Conservation (phyloP, 2,888 invertebrate genomes). For the Theodoxus fluviatilis region DNA sequence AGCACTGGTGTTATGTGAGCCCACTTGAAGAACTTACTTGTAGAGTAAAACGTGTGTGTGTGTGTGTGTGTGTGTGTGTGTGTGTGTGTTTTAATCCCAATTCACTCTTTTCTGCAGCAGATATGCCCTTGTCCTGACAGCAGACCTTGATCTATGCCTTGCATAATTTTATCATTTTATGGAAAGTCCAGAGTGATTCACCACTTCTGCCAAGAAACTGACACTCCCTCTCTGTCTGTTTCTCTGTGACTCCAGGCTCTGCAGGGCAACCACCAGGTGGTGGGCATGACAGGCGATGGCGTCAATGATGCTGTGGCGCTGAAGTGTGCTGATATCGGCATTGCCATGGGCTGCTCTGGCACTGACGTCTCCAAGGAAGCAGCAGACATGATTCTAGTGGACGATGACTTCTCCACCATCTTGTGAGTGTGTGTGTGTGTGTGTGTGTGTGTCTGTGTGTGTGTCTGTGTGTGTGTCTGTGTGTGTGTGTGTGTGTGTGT, state of each 20-base stretch:
- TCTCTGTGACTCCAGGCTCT: conserved; percentile 72
- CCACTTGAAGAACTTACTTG: too few species aligned
- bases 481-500: conserved; percentile 2
- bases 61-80: not conserved
- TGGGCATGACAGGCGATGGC: conserved; percentile 99
- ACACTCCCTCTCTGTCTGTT: not conserved
- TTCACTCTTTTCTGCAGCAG: too few species aligned
- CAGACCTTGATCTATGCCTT: too few species aligned
- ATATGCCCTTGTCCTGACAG: too few species aligned
- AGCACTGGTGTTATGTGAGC: too few species aligned
- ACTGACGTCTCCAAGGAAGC: conserved; percentile 99
- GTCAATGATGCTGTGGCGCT: conserved; percentile 98
- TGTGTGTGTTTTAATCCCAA: too few species aligned
- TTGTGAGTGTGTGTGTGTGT: conserved; percentile 73
- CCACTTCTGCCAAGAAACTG: not conserved
- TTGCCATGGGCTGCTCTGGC: conserved; percentile 89
- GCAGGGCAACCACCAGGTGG: conserved; percentile 89
- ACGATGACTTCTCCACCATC: conserved; percentile 97
- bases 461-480: not conserved
- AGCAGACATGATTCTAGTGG: conserved; percentile 98
- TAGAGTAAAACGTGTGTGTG: not conserved
- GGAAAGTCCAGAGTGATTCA: too few species aligned
- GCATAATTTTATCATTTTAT: too few species aligned
- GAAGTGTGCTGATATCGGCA: conserved; percentile 96
- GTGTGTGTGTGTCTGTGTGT: conserved; percentile 15